Conservation (phyloP, 2,113 vertebrate species). For the Amazona vittata region DNA sequence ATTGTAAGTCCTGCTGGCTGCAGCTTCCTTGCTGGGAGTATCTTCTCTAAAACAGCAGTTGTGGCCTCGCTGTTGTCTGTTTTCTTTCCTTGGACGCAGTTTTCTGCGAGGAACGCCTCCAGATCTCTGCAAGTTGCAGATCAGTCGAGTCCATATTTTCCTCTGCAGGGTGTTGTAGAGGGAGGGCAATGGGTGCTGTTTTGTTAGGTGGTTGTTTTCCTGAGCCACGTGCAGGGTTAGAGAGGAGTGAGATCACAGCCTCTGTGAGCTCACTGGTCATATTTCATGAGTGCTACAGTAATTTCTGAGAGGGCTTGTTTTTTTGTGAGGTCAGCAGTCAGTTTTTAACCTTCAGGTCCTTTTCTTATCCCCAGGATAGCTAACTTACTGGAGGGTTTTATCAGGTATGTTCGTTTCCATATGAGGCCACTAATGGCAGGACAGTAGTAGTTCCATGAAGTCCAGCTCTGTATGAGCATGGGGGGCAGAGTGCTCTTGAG, state of each 20-base stretch:
- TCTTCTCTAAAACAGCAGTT: not conserved
- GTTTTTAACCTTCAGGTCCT: not conserved
- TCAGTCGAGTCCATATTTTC: accelerated
- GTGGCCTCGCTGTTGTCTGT: not conserved
- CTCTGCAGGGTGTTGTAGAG: not conserved
- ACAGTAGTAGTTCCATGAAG: not conserved
- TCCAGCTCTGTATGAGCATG: not conserved
- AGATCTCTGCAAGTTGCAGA: not conserved
- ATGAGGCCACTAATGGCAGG: accelerated
- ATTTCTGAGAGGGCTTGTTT: not conserved
- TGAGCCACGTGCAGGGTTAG: accelerated
- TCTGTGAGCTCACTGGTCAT: not conserved
- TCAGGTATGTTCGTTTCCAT: not conserved
- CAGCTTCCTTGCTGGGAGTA: not conserved
- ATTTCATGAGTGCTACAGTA: not conserved
- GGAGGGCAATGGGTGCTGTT: accelerated
- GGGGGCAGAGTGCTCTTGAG: not conserved
- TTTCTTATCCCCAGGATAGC: not conserved
- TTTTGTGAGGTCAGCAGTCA: not conserved
- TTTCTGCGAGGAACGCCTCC: not conserved
- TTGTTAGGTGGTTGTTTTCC: not conserved
- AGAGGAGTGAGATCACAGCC: not conserved
- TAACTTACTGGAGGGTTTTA: not conserved
- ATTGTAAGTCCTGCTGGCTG: not conserved
- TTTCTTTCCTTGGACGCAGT: not conserved